Percentiles rank a stretch among this genome's conserved stretches.
phyloP scores from a whole-genome alignment of 2,888 invertebrate genomes.

The Tenthredo mesomela region DNA sequence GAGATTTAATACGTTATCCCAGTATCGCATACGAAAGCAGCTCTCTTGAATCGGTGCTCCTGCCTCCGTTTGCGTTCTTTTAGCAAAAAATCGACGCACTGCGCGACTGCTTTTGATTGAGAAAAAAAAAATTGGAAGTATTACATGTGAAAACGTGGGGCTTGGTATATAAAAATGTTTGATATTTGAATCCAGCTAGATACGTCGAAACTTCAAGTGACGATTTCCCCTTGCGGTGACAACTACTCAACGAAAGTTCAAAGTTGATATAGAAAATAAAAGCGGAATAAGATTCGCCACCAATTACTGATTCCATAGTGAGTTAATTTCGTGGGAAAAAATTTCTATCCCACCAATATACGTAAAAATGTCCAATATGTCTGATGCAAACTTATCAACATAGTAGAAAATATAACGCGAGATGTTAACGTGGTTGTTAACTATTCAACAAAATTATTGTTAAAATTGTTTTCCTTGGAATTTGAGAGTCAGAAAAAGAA shows the following conservation, averaged over 20 bases:
- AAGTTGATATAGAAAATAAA: not conserved
- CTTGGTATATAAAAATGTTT: not conserved
- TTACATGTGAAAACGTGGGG: not conserved
- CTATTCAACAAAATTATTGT: conserved; percentile 58
- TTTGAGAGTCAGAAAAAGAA: not conserved
- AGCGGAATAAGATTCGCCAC: not conserved
- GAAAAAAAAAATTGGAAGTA: not conserved
- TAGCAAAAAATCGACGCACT: not conserved
- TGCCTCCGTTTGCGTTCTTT: not conserved
- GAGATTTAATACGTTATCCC: conserved; percentile 64
- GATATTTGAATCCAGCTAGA: not conserved
- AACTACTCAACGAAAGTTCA: conserved; percentile 14
- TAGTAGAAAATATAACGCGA: not conserved
- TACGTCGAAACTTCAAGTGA: not conserved
- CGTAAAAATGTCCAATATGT: not conserved
- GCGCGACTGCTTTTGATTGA: not conserved
- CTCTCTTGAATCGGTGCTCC: not conserved
- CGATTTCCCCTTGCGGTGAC: not conserved
- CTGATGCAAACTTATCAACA: not conserved
- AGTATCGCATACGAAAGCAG: conserved; percentile 58
- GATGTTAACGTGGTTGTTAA: conserved; percentile 45
- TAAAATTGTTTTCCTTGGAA: not conserved
- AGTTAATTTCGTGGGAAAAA: not conserved
- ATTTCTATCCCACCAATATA: not conserved
- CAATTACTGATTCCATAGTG: not conserved